Conservation (phyloP, 2,113 vertebrate species). For the zebrafish (Danio rerio) region GRCz12tu NC_133199.1:20622001-20622500, state of each 20-base stretch:
- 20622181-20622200: conserved; percentile 65
- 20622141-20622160: conserved; percentile 64
- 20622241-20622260: conserved; percentile 66
- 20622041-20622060: not conserved
- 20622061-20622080: not conserved
- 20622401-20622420: conserved; percentile 34
- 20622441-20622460: conserved; percentile 14
- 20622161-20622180: conserved; percentile 69
- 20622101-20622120: not conserved
- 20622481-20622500: not conserved
- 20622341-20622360: conserved; percentile 59
- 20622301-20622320: conserved; percentile 59
- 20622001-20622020: not conserved
- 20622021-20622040: not conserved
- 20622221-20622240: conserved; percentile 75
- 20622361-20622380: conserved; percentile 53
- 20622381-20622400: conserved; percentile 16
- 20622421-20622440: conserved; percentile 45
- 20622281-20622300: conserved; percentile 65
- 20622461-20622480: conserved; percentile 6
- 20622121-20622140: conserved; percentile 38
- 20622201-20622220: conserved; percentile 64
- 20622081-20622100: not conserved
- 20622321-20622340: conserved; percentile 56
- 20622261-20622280: conserved; percentile 66